These are phyloP conservation scores for Lepilemur septentrionalis DNA, from an alignment of 2,797 vertebrate species.

Conservation along the genomic window DNA sequence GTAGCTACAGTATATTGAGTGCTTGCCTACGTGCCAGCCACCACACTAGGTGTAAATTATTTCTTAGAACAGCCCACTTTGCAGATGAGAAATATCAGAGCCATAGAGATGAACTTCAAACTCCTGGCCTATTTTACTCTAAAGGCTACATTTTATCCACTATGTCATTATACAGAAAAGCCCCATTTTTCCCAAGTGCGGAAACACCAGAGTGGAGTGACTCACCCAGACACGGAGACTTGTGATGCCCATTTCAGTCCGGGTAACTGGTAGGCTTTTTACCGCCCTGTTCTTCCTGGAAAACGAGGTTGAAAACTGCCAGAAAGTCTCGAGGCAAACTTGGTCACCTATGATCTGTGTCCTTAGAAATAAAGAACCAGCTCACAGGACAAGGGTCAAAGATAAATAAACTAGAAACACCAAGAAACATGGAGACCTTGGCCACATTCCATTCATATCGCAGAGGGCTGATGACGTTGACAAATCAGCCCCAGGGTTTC, in stretches of 20 bases:
- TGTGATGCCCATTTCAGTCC: background rate
- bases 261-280: background rate
- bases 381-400: conserved; percentile 63
- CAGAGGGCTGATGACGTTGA: background rate
- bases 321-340: conserved; percentile 29
- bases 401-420: conserved; percentile 58
- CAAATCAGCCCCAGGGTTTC: background rate
- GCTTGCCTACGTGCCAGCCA: background rate
- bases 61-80: conserved; percentile 21
- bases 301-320: background rate
- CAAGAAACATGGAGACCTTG: conserved; percentile 68
- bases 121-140: background rate
- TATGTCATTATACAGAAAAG: background rate
- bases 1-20: background rate
- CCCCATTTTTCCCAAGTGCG: background rate
- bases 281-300: background rate
- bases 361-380: conserved; percentile 65
- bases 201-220: background rate
- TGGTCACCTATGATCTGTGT: conserved; percentile 19
- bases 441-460: background rate
- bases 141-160: background rate
- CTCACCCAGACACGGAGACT: conserved; percentile 27
- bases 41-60: background rate
- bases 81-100: conserved; percentile 17
- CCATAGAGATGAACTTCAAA: background rate